Evolutionary conservation across 2,888 invertebrate genomes (phyloP), one percentile per base, ranked within the genome.

Genomic region (Platycheirus albimanus): DNA sequence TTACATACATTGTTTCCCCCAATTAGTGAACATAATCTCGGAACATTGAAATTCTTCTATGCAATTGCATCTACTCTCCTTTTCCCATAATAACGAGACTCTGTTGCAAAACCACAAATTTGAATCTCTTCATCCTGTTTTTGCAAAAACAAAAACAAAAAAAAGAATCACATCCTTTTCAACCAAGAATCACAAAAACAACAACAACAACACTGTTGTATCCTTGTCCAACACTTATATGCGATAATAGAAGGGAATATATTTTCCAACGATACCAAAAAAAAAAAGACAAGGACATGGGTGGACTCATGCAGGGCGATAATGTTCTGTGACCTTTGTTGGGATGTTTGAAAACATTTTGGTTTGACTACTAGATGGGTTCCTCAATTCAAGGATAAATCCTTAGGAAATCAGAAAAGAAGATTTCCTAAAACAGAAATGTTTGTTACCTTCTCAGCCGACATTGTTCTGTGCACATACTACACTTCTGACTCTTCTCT

Each of bases 361-460:
- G 81, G 81, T 81, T 77, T 81, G 77, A 77, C 77, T 81, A 81
- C 81, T 72, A 77, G 52, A 77, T 81, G 54, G 76, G 81, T 77
- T 71, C 49, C 52, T 77, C 71, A 77, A 33, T 81, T 77, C 81
- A 77, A 72, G 81, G 81, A 77, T 81, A 71, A 76, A 64, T 81
- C 52, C 45, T 47, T 54, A 71, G 47, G 19, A 71, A 72, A 72
- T 78, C 56, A 78, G 58, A 19, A 78, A 15, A 41, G 61, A 30
- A 61, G 30, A 61, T 58, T 43, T 58, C 58, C 24, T 20, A 28
- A 58, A 28, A 17, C 6, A 56, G 38, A 56, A 19, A 38, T 15
- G 15, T 24, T 56, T 58, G 38, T 38, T 58, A 58, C 56, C 56
- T 38, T 36, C 36, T 54, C 20, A 52, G 28, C 49, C 24, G 17